Evolutionary conservation across 2,888 invertebrate species (phyloP), one percentile per base, ranked within the genome.

Genomic region (Pseudanteris insignis): DNA sequence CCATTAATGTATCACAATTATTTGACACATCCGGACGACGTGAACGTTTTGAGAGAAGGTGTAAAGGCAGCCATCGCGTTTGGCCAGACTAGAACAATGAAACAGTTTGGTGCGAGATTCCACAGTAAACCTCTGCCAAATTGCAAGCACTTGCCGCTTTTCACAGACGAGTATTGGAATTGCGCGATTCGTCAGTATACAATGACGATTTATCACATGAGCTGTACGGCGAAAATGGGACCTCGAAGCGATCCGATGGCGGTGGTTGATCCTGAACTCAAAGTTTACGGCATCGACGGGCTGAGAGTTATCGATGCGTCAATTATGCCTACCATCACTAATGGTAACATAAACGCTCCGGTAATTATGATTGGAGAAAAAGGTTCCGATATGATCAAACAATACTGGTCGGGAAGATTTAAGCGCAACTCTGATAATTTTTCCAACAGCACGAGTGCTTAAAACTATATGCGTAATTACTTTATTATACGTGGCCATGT

Each of bases 1-100:
- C 97, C 97, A 0, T 81, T 92, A 2, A 85, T 97, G 75, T 89
- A 93, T 70, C 94, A 95, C 72, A 96, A 96, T 78, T 97, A 97
- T 75, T 82, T 97, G 59, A 90, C 92, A 0, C 89, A 94, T 77
- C 90, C 89, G 0, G 88, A 90, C 58, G 96, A 96, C 70, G 88
- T 94, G 0, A 85, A 88, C 15, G 91, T 91, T 0, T 78, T 94
- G 41, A 83, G 93, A 12, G 94, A 94, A 80, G 94, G 94, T 8
- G 90, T 92, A 0, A 94, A 94, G 76, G 89, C 92, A 0, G 90
- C 91, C 0, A 76, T 94, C 1, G 91, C 92, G 0, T 85, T 92
- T 10, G 91, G 88, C 0, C 88, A 92, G 75, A 92, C 93, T 0
- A 82, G 86, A 65, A 88, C 91, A 0, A 84, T 91, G 86, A 89